Conservation (phyloP, 2,888 invertebrate species). For the Leucoma salicis region DNA sequence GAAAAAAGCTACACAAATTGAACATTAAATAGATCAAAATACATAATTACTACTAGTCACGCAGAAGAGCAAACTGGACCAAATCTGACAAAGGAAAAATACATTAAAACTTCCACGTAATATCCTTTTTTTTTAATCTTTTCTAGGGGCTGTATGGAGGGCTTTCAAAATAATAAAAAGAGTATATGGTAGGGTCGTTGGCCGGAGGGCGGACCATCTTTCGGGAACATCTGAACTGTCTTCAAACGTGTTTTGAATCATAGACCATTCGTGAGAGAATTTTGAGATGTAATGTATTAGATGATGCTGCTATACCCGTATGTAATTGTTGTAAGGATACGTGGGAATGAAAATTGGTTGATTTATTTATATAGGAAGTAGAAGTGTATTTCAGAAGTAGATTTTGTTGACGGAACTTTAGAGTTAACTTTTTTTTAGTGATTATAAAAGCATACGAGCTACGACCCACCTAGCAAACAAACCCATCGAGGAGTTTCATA, state of each 20-base stretch:
- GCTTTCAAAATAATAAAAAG: constrained; percentile 37
- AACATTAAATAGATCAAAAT: too few species aligned
- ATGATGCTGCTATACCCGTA: constrained; percentile 7
- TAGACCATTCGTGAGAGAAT: constrained; percentile 41
- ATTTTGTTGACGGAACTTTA: too few species aligned
- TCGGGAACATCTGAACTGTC: constrained; percentile 37
- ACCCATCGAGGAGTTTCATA: too few species aligned
- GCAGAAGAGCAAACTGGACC: constrained; percentile 5
- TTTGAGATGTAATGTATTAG: constrained; percentile 23
- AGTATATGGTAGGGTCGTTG: constrained; percentile 39
- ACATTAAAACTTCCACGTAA: constrained; percentile 27
- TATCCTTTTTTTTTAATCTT: constrained; percentile 27
- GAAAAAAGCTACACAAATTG: too few species aligned
- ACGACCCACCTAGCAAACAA: too few species aligned
- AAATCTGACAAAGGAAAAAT: constrained; percentile 16
- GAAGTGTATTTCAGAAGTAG: too few species aligned
- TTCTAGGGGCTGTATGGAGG: constrained; percentile 30
- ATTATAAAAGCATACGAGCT: too few species aligned
- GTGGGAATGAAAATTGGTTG: too few species aligned
- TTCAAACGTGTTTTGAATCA: constrained; percentile 44
- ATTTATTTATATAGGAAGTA: too few species aligned
- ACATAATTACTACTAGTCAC: constrained; percentile 11
- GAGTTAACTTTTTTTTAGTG: too few species aligned
- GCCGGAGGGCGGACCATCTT: constrained; percentile 37
- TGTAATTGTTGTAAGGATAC: constrained; percentile 6